These are phyloP conservation scores for Anodontia alba DNA, from an alignment of 2,888 invertebrate genomes.

Conservation along the genomic window DNA sequence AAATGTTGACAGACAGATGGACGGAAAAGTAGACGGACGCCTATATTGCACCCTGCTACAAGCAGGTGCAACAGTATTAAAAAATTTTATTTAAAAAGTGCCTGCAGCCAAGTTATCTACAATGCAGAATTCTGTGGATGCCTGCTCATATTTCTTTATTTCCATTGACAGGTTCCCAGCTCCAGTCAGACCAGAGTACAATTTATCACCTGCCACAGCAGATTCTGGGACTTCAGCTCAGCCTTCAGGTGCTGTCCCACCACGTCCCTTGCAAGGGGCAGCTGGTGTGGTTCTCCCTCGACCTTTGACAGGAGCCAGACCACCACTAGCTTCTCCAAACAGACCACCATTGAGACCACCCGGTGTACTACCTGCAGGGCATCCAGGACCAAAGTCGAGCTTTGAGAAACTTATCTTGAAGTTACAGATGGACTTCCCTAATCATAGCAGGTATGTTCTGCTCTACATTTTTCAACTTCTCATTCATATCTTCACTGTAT, in stretches of 20 bases:
- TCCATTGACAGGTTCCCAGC: not conserved
- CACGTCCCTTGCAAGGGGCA: constrained; percentile 9
- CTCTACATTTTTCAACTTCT: not conserved
- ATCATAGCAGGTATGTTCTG: constrained; percentile 66
- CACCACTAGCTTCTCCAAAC: constrained; percentile 29
- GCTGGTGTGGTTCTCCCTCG: constrained; percentile 15
- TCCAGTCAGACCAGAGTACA: not conserved
- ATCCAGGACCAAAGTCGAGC: constrained; percentile 56
- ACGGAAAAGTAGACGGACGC: no score
- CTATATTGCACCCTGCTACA: no score
- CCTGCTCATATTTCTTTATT: no score
- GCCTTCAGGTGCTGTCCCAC: not conserved
- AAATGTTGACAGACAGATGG: no score
- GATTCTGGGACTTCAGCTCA: not conserved
- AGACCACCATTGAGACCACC: constrained; percentile 30
- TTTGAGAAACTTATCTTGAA: constrained; percentile 70
- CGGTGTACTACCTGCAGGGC: not conserved
- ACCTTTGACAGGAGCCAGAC: constrained; percentile 34
- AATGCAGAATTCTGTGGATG: no score
- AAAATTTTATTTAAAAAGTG: no score
- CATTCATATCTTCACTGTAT: no score
- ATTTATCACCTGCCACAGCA: not conserved
- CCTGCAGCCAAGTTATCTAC: no score
- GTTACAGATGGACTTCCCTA: constrained; percentile 65
- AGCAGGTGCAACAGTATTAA: no score